Percentiles rank a stretch among this genome's conserved stretches.
Conservation (phyloP, 2,888 invertebrate species). For the Polymixis flavicincta region DNA sequence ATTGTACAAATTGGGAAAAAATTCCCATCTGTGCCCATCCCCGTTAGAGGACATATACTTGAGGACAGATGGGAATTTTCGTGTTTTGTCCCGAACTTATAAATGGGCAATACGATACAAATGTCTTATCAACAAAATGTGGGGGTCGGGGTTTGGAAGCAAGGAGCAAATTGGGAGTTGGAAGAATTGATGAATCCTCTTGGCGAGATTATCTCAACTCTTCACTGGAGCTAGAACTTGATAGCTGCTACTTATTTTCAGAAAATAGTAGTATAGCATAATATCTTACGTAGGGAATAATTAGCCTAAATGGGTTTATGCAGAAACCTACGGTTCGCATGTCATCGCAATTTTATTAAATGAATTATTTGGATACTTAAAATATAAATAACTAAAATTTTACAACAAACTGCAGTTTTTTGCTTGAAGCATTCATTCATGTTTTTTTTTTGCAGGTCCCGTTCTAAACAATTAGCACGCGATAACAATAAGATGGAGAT, state of each 20-base stretch:
- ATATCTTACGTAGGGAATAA: not conserved
- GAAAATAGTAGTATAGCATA: not conserved
- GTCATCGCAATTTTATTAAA: too few species aligned
- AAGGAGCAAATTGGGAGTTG: too few species aligned
- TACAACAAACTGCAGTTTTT: not conserved
- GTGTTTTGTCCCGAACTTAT: too few species aligned
- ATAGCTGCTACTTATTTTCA: not conserved
- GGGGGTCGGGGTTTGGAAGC: too few species aligned
- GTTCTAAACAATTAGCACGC: slow-evolving; percentile 28
- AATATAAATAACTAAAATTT: not conserved
- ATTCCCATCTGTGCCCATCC: too few species aligned
- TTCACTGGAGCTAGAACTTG: not conserved
- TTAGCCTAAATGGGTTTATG: not conserved
- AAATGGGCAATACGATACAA: too few species aligned
- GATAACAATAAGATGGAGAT: not conserved
- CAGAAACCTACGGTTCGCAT: not conserved
- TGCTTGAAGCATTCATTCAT: not conserved
- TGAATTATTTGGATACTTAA: too few species aligned
- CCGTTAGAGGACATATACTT: too few species aligned
- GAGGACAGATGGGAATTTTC: too few species aligned
- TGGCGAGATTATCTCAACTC: not conserved
- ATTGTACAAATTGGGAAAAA: too few species aligned
- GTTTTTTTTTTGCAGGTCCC: slow-evolving; percentile 59
- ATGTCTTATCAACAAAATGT: too few species aligned
- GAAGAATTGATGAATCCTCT: not conserved